Evolutionary conservation across 1,140 invertebrate genomes (phyloP).

Genomic region (Carposina sasakii): DNA sequence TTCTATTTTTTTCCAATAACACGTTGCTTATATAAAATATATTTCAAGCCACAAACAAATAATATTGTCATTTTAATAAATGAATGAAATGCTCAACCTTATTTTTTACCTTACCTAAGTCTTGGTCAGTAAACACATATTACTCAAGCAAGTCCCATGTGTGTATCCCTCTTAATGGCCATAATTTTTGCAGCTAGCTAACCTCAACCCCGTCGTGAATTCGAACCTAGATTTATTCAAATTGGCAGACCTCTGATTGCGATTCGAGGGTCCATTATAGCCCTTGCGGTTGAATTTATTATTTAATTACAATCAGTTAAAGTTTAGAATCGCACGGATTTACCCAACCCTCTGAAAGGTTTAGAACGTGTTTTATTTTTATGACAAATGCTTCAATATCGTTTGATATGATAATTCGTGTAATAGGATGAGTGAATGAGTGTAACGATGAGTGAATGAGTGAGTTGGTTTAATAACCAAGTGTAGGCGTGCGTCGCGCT

Average conservation of each 20-base stretch:
- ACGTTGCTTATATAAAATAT: too few species aligned
- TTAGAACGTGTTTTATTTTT: constrained; percentile 48
- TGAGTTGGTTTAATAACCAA: too few species aligned
- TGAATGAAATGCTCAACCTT: too few species aligned
- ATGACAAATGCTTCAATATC: constrained; percentile 42
- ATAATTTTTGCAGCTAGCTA: constrained; percentile 31
- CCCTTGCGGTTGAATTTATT: not conserved
- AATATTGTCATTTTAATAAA: too few species aligned
- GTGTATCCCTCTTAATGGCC: too few species aligned
- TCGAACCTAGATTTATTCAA: constrained; percentile 61
- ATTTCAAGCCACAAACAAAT: too few species aligned
- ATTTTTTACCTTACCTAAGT: too few species aligned
- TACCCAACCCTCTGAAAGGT: constrained; percentile 54
- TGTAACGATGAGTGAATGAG: too few species aligned
- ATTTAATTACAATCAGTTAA: not conserved
- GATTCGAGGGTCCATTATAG: constrained; percentile 26
- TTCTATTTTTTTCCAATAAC: too few species aligned
- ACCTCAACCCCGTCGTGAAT: constrained; percentile 45
- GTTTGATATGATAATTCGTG: constrained; percentile 68
- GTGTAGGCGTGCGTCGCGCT: too few species aligned
- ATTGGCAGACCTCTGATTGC: constrained; percentile 60
- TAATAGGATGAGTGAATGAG: constrained; percentile 61
- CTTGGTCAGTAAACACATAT: too few species aligned
- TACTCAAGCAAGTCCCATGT: too few species aligned
- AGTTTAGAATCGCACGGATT: constrained; percentile 26